phyloP scores from a whole-genome alignment of 2,888 invertebrate genomes.

The Hypselothyrea guttata region DNA sequence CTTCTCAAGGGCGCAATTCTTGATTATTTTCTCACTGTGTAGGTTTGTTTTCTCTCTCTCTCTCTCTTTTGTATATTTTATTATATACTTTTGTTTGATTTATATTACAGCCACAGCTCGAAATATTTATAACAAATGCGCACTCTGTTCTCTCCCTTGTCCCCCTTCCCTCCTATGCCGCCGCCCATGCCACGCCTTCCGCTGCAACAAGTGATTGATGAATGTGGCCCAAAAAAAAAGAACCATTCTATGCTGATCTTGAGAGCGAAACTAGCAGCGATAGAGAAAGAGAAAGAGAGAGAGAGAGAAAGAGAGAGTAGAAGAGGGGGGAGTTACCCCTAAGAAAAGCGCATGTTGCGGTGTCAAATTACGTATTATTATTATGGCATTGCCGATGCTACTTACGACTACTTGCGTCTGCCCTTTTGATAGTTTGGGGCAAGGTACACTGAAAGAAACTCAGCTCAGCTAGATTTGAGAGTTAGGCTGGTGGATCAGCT shows the following conservation, averaged over 20 bases:
- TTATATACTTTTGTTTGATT: slow-evolving; percentile 41
- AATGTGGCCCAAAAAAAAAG: slow-evolving; percentile 25
- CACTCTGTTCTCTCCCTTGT: slow-evolving; percentile 1
- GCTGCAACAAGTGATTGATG: slow-evolving; percentile 68
- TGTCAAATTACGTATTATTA: slow-evolving; percentile 36
- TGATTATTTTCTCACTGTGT: too few relatives aligned
- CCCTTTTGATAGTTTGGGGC: neutral
- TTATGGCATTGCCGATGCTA: slow-evolving; percentile 26
- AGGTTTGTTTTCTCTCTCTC: too few relatives aligned
- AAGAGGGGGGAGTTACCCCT: slow-evolving; percentile 29
- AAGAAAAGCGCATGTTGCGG: slow-evolving; percentile 15
- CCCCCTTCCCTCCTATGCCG: neutral
- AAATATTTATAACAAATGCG: slow-evolving; percentile 42
- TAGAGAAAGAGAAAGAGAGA: neutral
- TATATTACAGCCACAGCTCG: slow-evolving; percentile 38
- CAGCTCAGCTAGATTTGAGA: neutral
- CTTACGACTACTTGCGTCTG: slow-evolving; percentile 10
- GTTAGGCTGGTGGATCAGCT: neutral
- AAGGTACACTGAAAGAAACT: slow-evolving; percentile 35
- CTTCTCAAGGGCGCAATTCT: too few relatives aligned
- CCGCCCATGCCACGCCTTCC: too few relatives aligned
- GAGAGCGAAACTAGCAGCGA: neutral
- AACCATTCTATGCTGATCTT: neutral
- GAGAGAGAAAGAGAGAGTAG: neutral
- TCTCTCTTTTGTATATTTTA: slow-evolving; percentile 6